Evolutionary conservation across 2,113 vertebrate species (phyloP).

Genomic region (Myotis davidii): DNA sequence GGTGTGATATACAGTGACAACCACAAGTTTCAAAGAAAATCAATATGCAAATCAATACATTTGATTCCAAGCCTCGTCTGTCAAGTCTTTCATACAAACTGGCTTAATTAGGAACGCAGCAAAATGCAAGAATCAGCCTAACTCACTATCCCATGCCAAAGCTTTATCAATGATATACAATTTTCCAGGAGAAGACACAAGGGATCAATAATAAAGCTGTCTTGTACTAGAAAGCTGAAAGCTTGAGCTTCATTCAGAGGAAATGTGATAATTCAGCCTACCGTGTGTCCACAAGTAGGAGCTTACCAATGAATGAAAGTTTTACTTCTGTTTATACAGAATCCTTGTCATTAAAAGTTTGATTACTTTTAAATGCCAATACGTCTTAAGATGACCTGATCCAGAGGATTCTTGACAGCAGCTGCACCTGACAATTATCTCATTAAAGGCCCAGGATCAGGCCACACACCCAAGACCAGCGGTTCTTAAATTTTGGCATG

Average conservation of each 20-base stretch:
- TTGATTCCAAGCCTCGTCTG: conserved; percentile 66
- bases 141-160: conserved; percentile 64
- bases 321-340: background rate
- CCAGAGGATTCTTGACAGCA: background rate
- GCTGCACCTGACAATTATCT: background rate
- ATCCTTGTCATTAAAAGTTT: background rate
- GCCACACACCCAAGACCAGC: background rate
- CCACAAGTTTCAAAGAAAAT: conserved; percentile 67
- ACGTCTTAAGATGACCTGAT: background rate
- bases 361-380: background rate
- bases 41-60: conserved; percentile 79
- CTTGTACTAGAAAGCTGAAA: conserved; percentile 30
- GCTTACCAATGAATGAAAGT: background rate
- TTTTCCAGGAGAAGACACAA: conserved; percentile 61
- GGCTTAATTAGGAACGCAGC: conserved; percentile 69
- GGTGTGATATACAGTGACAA: conserved; percentile 62
- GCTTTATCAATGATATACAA: conserved; percentile 68
- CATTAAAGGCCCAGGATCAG: background rate
- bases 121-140: conserved; percentile 65
- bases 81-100: conserved; percentile 67
- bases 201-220: conserved; percentile 20
- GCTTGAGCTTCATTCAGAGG: conserved; percentile 30
- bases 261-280: background rate
- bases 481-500: background rate
- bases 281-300: background rate